Base-by-base conservation (phyloP, 2,888 invertebrate species). In the Arctia plantaginis region DNA sequence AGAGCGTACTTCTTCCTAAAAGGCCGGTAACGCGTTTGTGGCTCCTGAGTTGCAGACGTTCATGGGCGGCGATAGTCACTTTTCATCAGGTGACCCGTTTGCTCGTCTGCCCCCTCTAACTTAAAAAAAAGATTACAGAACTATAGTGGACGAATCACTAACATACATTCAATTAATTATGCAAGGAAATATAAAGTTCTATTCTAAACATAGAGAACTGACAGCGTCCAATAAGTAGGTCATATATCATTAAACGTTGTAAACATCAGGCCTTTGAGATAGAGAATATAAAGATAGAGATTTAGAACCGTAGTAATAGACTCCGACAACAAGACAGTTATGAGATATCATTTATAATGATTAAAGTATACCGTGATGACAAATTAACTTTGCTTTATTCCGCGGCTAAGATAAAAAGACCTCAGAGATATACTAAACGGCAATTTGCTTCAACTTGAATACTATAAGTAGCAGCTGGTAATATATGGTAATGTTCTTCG, bases 401-500 rank as follows among this genome's bases (percentile, higher is more conserved):
- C 18, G 55, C n/a, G 39, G 6, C 69, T 27, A 39, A 69, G 39
- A 67, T 67, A 47, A 67, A 67, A 33, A 30, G 67, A 10, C 67
- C 67, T 30, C 30, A 33, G 67, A 67, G 67, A 69, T 55, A 39
- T 39, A 39, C 10, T 69, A 55, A 55, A 69, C 55, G 69, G 69
- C 59, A n/a, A 69, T 69, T 69, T 59, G 69, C 59, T 69, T 39
- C 69, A 55, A 59, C 35, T 55, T 69, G 35, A 55, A 27, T 59
- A 39, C 55, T 39, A 59, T 69, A 69, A 59, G 39, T 39, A 39
- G 69, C 69, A n/a, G 35, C 59, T n/a, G 55, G 33, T 69, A 39
- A 69, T 39, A 69, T 69, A 69, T 35, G 55, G 67, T 44, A 44
- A 30, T 67, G 47, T 47, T 47, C 30, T 67, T 44, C 12, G 66